Evolutionary conservation across 37 sponge, comb jelly and placozoan genomes (phyloP).

Genomic region (Agelas oroides): DNA sequence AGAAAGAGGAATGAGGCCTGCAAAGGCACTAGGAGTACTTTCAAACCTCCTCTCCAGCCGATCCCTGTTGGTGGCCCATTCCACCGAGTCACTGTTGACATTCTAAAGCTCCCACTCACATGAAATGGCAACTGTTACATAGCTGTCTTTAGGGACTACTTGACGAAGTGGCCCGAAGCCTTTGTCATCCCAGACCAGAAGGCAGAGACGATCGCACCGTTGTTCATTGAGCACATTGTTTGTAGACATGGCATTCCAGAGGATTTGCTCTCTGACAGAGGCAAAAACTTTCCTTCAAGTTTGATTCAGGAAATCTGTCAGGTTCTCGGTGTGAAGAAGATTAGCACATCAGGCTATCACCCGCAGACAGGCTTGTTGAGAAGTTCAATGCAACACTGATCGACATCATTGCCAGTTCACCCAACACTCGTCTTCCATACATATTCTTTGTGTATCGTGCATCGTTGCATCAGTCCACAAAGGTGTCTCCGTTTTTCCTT

Average conservation of each 20-base stretch:
- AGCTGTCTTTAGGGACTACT: conserved; percentile 76
- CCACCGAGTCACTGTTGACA: conserved; percentile 66
- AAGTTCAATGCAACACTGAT: too few relatives aligned
- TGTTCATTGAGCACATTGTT: conserved; percentile 58
- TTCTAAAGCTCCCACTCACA: conserved; percentile 54
- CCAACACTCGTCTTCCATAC: too few relatives aligned
- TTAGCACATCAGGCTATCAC: too few relatives aligned
- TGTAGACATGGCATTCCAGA: conserved; percentile 41
- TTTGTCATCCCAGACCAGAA: conserved; percentile 63
- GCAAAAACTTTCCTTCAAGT: conserved; percentile 47
- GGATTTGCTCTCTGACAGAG: conserved; percentile 67
- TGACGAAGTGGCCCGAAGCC: conserved; percentile 83
- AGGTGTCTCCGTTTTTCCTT: too few relatives aligned
- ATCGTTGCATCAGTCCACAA: too few relatives aligned
- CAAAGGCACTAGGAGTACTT: conserved; percentile 12
- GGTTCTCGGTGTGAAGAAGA: conserved; percentile 23
- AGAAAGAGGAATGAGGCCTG: conserved; percentile 62
- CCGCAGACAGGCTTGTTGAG: too few relatives aligned
- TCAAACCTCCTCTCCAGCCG: conserved; percentile 35
- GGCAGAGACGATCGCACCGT: conserved; percentile 58
- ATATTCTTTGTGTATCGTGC: too few relatives aligned
- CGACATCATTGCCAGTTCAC: too few relatives aligned
- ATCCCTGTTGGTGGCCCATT: conserved; percentile 80
- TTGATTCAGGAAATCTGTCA: conserved; percentile 19
- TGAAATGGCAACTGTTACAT: conserved; percentile 37